Percentiles rank a stretch among this genome's conserved stretches.
These are phyloP conservation scores for Cyprinodon variegatus DNA, from an alignment of 2,113 vertebrate genomes.

Conservation along the genomic window DNA sequence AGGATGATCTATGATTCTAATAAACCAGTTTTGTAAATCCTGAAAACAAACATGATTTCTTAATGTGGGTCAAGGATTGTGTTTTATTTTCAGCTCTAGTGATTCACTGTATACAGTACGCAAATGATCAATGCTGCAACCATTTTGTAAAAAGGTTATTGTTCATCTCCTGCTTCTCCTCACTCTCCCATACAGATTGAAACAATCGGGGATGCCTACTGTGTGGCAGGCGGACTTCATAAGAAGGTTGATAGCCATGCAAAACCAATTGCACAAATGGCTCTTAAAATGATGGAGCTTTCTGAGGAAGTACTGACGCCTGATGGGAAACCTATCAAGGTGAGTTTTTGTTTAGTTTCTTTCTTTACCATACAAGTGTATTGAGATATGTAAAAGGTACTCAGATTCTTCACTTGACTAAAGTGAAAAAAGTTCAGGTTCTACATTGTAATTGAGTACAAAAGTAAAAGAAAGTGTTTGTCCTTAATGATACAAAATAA, in stretches of 20 bases:
- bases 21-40: background rate
- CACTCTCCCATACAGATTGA: conserved; percentile 87
- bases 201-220: conserved; percentile 98
- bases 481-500: too few species aligned
- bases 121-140: conserved; percentile 4
- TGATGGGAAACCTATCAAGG: conserved; percentile 95
- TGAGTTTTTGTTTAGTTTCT: conserved; percentile 64
- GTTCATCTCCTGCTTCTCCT: background rate
- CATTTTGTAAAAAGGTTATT: conserved; percentile 3
- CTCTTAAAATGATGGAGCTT: conserved; percentile 99
- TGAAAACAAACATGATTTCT: conserved; percentile 10
- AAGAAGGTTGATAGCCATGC: conserved; percentile 95
- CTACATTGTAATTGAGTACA: too few species aligned
- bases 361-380: background rate
- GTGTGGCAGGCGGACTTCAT: conserved; percentile 94
- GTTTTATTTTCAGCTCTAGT: conserved; percentile 13
- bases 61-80: conserved; percentile 11
- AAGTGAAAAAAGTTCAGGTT: too few species aligned
- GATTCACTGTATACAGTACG: background rate
- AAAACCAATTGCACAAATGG: conserved; percentile 96
- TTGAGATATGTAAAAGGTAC: too few species aligned
- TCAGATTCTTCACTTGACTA: too few species aligned
- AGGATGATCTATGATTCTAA: background rate
- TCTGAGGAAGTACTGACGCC: conserved; percentile 97
- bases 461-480: too few species aligned